These are phyloP conservation scores for Norana najaformis DNA, from an alignment of 2,888 invertebrate genomes.

Conservation along the genomic window DNA sequence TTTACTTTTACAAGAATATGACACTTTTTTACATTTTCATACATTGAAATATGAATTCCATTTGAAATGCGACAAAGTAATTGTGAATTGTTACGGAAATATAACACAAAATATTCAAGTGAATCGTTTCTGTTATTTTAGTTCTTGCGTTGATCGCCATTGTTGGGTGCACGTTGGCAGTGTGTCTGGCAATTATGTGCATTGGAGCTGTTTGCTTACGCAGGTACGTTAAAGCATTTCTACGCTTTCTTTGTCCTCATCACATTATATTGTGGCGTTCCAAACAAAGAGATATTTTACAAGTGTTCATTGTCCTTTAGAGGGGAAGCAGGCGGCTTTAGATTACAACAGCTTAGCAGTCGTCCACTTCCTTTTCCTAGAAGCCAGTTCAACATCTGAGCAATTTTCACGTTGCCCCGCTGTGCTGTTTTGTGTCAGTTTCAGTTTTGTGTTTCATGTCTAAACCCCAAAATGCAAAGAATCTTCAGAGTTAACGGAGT, in stretches of 20 bases:
- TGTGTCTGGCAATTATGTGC: slow-evolving; percentile 26
- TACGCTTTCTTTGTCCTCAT: background rate
- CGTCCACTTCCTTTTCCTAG: no score
- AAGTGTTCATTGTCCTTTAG: background rate
- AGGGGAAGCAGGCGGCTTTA: background rate
- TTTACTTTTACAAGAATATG: no score
- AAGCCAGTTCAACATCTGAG: no score
- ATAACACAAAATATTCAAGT: no score
- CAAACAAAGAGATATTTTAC: background rate
- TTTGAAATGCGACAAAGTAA: slow-evolving; percentile 26
- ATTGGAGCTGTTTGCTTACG: slow-evolving; percentile 20
- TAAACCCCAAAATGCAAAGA: no score
- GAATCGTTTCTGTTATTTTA: background rate
- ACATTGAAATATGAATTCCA: no score
- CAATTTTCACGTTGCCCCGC: no score
- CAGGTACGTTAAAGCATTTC: background rate
- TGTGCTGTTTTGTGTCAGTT: no score
- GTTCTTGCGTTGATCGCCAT: slow-evolving; percentile 27
- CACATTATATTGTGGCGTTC: background rate
- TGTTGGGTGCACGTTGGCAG: slow-evolving; percentile 20
- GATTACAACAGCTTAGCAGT: background rate
- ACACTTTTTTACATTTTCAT: no score
- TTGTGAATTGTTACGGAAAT: no score
- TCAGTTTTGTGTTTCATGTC: no score
- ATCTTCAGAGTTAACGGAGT: no score